Evolutionary conservation across 1,140 invertebrate species (phyloP).

Genomic region (Scaptomyza graminum): DNA sequence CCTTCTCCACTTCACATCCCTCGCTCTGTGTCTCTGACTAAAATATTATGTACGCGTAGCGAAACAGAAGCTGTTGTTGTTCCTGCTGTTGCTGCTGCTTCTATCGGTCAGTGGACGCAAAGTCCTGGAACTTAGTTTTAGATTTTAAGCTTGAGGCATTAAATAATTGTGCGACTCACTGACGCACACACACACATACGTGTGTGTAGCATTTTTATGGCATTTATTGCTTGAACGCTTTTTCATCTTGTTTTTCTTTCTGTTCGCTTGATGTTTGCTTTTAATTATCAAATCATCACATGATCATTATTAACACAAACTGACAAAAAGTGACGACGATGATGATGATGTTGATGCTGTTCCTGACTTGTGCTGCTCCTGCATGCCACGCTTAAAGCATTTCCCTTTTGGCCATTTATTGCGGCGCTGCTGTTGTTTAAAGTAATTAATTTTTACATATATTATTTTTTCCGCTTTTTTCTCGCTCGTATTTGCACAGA

Average conservation of each 20-base stretch:
- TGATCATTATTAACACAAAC: slow-evolving; percentile 69
- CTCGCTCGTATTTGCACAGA: slow-evolving; percentile 42
- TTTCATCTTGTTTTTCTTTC: slow-evolving; percentile 51
- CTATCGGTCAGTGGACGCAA: slow-evolving; percentile 65
- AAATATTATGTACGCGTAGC: too few relatives aligned
- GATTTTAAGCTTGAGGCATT: slow-evolving; percentile 27
- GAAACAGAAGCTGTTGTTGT: slow-evolving; percentile 17
- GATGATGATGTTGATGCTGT: slow-evolving; percentile 10
- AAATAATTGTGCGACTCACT: slow-evolving; percentile 28
- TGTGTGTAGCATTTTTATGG: slow-evolving; percentile 52
- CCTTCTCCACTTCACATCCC: background rate
- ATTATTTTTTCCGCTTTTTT: slow-evolving; percentile 19
- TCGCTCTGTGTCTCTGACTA: slow-evolving; percentile 4
- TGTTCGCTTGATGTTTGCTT: slow-evolving; percentile 72
- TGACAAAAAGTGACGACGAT: slow-evolving; percentile 61
- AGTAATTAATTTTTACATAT: slow-evolving; percentile 63
- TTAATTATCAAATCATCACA: slow-evolving; percentile 81
- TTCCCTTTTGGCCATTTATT: slow-evolving; percentile 41
- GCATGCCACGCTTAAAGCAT: slow-evolving; percentile 9
- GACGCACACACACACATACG: slow-evolving; percentile 21
- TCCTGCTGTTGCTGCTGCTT: slow-evolving; percentile 23
- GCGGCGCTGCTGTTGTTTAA: slow-evolving; percentile 21
- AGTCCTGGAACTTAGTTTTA: background rate
- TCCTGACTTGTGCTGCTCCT: too few relatives aligned
- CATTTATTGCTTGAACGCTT: slow-evolving; percentile 56